A percentile compares a stretch with the other conserved stretches of the same genome.
Evolutionary conservation across 2,888 invertebrate species (phyloP).

Genomic region (Rhagophthalmus giganteus): DNA sequence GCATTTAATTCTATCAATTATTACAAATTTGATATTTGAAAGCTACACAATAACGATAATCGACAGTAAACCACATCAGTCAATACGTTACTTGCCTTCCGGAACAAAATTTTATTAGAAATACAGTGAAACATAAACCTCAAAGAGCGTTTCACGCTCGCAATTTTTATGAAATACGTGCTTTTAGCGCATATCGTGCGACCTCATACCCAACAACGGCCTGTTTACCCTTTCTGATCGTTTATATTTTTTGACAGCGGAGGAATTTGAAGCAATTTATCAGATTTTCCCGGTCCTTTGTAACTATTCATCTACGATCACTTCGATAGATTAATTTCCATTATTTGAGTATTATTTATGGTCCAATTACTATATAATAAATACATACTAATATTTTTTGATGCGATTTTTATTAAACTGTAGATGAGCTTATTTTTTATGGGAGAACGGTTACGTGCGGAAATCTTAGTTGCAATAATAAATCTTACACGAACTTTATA

Average conservation of each 20-base stretch:
- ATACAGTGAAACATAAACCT: conserved; percentile 26
- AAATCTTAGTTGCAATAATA: no score
- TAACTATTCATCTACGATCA: conserved; percentile 36
- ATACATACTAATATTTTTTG: conserved; percentile 3
- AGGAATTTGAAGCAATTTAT: conserved; percentile 40
- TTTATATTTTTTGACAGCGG: conserved; percentile 40
- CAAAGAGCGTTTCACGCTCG: conserved; percentile 23
- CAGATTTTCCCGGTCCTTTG: conserved; percentile 37
- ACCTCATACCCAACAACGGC: conserved; percentile 25
- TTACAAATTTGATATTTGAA: no score
- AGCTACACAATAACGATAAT: no score
- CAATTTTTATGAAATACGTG: conserved; percentile 37
- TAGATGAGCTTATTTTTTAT: no score
- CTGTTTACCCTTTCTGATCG: conserved; percentile 36
- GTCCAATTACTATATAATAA: conserved; percentile 1
- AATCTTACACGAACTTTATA: no score
- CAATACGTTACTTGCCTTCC: conserved; percentile 14
- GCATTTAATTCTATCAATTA: no score
- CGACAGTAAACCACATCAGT: conserved; percentile 4
- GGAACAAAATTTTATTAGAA: conserved; percentile 23
- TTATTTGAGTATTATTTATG: conserved; percentile 39
- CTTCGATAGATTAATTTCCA: conserved; percentile 40
- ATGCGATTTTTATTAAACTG: background rate
- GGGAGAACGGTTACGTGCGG: no score
- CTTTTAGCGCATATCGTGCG: conserved; percentile 32